phyloP scores from a whole-genome alignment of 2,113 vertebrate genomes.

The Polypterus senegalus region DNA sequence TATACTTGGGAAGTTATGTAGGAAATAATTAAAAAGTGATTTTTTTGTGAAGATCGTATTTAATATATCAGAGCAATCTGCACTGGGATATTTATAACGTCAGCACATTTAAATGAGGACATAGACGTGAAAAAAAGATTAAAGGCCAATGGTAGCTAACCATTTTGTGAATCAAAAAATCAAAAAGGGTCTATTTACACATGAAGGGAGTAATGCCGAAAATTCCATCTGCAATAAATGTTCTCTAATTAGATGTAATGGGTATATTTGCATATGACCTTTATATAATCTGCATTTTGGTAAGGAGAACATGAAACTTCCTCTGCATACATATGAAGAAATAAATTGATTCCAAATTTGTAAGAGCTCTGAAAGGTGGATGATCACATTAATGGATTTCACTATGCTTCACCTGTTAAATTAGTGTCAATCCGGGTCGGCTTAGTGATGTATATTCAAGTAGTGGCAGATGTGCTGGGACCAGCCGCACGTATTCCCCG shows the following conservation, averaged over 20 bases:
- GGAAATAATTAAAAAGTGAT: too few relatives aligned
- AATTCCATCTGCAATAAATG: slow-evolving; percentile 20
- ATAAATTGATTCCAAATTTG: slow-evolving; percentile 29
- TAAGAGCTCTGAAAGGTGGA: slow-evolving; percentile 6
- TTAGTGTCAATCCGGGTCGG: slow-evolving; percentile 20
- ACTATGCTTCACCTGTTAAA: slow-evolving; percentile 8
- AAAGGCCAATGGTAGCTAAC: slow-evolving; percentile 18
- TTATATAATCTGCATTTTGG: slow-evolving; percentile 19
- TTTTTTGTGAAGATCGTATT: too few relatives aligned
- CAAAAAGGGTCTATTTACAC: slow-evolving; percentile 16
- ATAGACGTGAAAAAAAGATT: slow-evolving; percentile 4
- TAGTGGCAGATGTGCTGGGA: not conserved
- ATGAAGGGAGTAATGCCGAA: slow-evolving; percentile 10
- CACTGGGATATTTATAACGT: not conserved
- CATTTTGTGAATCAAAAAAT: slow-evolving; percentile 8
- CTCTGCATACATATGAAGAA: slow-evolving; percentile 20
- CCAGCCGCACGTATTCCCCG: not conserved
- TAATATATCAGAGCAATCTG: not conserved
- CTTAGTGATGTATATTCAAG: slow-evolving; percentile 1
- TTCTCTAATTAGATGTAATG: slow-evolving; percentile 24
- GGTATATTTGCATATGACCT: slow-evolving; percentile 38
- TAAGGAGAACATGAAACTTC: slow-evolving; percentile 14
- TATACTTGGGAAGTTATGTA: too few relatives aligned
- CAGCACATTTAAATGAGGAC: not conserved
- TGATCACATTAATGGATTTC: not conserved